Evolutionary conservation across 2,113 vertebrate genomes (phyloP), one percentile per base, ranked within the genome.

Genomic region (Pungitius pungitius): DNA sequence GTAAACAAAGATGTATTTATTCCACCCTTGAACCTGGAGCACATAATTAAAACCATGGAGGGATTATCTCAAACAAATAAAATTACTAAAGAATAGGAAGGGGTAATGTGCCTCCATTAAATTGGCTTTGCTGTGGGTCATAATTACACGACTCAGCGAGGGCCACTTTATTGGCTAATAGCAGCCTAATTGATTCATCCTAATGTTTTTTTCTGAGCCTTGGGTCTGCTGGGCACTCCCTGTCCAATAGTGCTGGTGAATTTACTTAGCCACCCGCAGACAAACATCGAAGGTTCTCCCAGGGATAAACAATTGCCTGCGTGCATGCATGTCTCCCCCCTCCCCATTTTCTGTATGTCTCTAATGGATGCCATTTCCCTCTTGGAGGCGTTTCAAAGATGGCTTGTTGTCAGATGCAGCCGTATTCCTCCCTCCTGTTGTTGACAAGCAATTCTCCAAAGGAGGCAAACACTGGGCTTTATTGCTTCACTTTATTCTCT

Each of bases 121-220:
- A 90, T 75, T 77, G 82, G 88, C 90, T 91, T 89, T 89, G 89
- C 92, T 92, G 84, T 88, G 91, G 92, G 90, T 94, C 87, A 87
- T 92, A 93, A 94, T 94, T 93, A 93, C 90, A 89, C 83, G 82
- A 92, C 72, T 92, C 91, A 93, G 88, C 82, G 87, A 88, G 89
- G 89, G 89, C 87, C 87, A 84, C 89, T 90, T 92, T 89, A 92
- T 90, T 90, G 88, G 68, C 70, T 92, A 94, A 93, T 90, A 88
- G 89, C 90, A 58, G 85, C 70, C 75, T 94, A 93, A 94, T 93
- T 94, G 92, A 93, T 93, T 93, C 87, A 83, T 91, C 85, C 90
- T 92, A 90, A 93, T 92, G 90, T 90, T 91, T 73, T 85, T 77
- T 52, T 13, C 51, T 65, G 73, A 91, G 90, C 76, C 85, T 83